phyloP scores from a whole-genome alignment of 2,113 vertebrate genomes.

The Corvus moneduloides region DNA sequence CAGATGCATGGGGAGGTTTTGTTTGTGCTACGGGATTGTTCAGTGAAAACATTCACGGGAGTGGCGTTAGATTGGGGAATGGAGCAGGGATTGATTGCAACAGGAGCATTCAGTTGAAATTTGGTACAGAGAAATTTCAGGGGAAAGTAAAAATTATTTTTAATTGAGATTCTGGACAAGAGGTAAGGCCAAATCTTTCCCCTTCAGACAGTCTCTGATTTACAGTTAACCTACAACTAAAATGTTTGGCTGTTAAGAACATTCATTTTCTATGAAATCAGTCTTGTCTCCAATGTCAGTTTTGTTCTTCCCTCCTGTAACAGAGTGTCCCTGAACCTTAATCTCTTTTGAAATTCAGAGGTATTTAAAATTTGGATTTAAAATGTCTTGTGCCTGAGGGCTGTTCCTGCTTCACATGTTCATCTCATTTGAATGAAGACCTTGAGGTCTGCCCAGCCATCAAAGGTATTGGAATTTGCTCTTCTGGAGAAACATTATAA shows the following conservation, averaged over 20 bases:
- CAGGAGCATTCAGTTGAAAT: not conserved
- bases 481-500: not conserved
- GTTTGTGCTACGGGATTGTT: not conserved
- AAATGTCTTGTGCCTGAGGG: slow-evolving; percentile 2
- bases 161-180: not conserved
- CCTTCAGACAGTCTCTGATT: not conserved
- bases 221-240: not conserved
- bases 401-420: not conserved
- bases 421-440: slow-evolving; percentile 31
- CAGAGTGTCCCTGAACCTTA: not conserved
- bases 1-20: not conserved
- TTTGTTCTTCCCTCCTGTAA: not conserved
- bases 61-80: not conserved
- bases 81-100: not conserved
- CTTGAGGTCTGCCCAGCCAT: slow-evolving; percentile 10
- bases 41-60: not conserved
- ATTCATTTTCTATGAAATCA: not conserved
- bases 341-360: not conserved
- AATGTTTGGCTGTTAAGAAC: not conserved
- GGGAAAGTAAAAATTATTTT: not conserved
- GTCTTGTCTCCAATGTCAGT: not conserved
- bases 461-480: slow-evolving; percentile 27
- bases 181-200: not conserved
- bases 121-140: not conserved
- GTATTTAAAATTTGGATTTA: slow-evolving; percentile 44